Percentiles rank a stretch among this genome's conserved stretches.
Evolutionary conservation across 2,113 vertebrate genomes (phyloP).

Genomic region (Gadus macrocephalus): DNA sequence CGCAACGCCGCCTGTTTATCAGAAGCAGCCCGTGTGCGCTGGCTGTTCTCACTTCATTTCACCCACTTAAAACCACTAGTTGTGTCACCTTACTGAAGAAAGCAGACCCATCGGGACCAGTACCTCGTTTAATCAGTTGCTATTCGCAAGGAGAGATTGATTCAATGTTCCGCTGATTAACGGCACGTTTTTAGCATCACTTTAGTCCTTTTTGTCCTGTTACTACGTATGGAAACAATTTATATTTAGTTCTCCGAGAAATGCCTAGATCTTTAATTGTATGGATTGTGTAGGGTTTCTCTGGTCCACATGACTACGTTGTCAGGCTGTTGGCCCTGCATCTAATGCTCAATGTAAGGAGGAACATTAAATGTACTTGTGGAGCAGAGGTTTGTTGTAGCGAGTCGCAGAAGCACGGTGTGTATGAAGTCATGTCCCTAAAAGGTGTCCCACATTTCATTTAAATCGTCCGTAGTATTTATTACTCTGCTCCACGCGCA

Average conservation of each 20-base stretch:
- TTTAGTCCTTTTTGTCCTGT: constrained; percentile 62
- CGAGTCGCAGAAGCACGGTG: constrained; percentile 5
- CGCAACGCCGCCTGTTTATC: constrained; percentile 44
- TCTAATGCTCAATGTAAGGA: too few relatives aligned
- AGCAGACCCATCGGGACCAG: constrained; percentile 75
- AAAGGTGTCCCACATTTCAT: too few relatives aligned
- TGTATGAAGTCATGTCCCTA: background rate
- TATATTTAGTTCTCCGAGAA: too few relatives aligned
- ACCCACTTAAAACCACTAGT: constrained; percentile 53
- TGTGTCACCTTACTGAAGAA: constrained; percentile 17
- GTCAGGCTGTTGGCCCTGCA: background rate
- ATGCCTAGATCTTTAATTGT: constrained; percentile 14
- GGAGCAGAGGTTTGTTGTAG: constrained; percentile 29
- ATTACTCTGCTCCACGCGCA: constrained; percentile 52
- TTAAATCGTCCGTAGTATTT: constrained; percentile 74
- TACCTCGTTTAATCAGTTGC: constrained; percentile 58
- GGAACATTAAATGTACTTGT: constrained; percentile 20
- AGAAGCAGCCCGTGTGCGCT: constrained; percentile 29
- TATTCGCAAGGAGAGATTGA: constrained; percentile 25
- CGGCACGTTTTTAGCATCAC: constrained; percentile 52
- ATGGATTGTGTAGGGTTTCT: constrained; percentile 30
- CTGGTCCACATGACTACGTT: constrained; percentile 22
- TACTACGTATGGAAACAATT: constrained; percentile 39
- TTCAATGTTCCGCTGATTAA: constrained; percentile 34
- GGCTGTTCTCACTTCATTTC: background rate